Conservation (phyloP, 1,140 invertebrate species). For the Periplaneta americana region DNA sequence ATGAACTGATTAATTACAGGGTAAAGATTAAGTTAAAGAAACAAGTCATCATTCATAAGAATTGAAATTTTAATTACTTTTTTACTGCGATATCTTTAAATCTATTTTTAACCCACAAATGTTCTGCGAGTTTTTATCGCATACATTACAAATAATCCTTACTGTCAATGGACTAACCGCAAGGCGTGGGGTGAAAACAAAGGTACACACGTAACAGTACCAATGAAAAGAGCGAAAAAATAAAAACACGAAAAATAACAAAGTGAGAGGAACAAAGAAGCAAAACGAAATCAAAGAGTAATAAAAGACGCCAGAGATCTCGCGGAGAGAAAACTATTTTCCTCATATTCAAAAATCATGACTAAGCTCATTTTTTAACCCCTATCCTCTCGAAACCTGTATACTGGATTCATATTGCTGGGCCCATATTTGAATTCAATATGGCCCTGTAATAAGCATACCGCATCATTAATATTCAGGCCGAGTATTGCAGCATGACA, state of each 20-base stretch:
- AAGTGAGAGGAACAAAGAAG: background rate
- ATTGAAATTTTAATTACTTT: no score
- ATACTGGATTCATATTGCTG: background rate
- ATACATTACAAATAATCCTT: no score
- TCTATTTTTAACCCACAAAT: no score
- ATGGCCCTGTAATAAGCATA: constrained; percentile 3
- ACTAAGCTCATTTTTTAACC: constrained; percentile 11
- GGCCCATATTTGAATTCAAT: background rate
- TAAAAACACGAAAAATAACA: background rate
- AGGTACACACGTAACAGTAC: no score
- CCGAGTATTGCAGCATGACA: constrained; percentile 5
- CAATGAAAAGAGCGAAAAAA: background rate
- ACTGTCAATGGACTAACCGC: no score
- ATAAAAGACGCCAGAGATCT: background rate
- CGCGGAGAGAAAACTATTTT: constrained; percentile 7
- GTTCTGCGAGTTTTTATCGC: no score
- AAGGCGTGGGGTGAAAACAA: no score
- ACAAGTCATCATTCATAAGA: no score
- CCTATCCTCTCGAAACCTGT: background rate
- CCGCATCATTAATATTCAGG: constrained; percentile 5
- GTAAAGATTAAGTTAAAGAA: no score
- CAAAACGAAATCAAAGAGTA: background rate
- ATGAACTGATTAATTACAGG: no score
- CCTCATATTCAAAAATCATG: constrained; percentile 14
- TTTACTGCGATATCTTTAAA: no score